Conservation (phyloP, 2,888 invertebrate species). For the Synergus japonicus region DNA sequence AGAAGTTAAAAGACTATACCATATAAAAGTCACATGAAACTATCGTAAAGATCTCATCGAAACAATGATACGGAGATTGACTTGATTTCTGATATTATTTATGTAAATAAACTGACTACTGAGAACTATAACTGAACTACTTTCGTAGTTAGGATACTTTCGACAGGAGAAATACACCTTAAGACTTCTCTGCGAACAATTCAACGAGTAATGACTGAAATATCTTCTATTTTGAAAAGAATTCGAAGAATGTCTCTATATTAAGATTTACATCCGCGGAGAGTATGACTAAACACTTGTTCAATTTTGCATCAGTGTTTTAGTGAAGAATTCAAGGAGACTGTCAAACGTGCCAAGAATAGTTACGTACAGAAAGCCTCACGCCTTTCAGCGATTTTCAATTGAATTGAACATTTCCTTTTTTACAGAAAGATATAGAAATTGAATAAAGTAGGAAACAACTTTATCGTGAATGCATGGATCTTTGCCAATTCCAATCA, state of each 20-base stretch:
- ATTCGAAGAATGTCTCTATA: neutral
- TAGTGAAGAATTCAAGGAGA: constrained; percentile 7
- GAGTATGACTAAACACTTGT: constrained; percentile 5
- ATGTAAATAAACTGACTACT: neutral
- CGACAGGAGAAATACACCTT: neutral
- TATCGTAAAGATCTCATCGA: constrained; percentile 35
- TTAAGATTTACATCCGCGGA: constrained; percentile 5
- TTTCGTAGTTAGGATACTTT: neutral
- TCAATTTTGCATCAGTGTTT: constrained; percentile 26
- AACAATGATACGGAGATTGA: constrained; percentile 7
- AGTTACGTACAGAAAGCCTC: neutral
- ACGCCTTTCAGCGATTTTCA: neutral
- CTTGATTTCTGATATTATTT: constrained; percentile 4
- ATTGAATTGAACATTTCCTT: neutral
- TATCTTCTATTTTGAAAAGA: neutral
- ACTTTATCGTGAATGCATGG: neutral
- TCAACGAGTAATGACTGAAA: neutral
- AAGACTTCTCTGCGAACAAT: neutral
- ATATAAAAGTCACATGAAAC: constrained; percentile 34
- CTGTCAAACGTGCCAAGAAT: constrained; percentile 23
- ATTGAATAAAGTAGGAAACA: neutral
- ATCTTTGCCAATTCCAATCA: constrained; percentile 22
- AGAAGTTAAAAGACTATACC: constrained; percentile 22
- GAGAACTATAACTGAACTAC: neutral
- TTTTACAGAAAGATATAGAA: neutral